Evolutionary conservation across 2,797 vertebrate genomes (phyloP).

Genomic region (Coilia nasus): DNA sequence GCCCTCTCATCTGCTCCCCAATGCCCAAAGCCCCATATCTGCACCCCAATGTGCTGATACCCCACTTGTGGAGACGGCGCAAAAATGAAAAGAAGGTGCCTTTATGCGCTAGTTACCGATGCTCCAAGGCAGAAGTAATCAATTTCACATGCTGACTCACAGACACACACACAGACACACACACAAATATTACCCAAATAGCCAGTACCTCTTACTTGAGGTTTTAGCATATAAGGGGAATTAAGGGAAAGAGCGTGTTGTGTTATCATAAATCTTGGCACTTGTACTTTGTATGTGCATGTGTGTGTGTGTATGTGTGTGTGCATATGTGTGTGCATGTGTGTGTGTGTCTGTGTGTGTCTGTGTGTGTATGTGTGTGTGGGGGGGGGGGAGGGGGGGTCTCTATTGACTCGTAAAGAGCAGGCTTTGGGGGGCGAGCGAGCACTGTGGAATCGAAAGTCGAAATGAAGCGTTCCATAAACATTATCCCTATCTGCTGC

Average conservation of each 20-base stretch:
- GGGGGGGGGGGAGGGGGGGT: no score
- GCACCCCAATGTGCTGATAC: constrained; percentile 9
- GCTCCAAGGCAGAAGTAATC: background rate
- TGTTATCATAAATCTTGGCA: background rate
- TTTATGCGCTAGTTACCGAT: constrained; percentile 20
- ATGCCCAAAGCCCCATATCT: no score
- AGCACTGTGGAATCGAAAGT: background rate
- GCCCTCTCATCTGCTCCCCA: no score
- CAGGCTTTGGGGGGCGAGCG: background rate
- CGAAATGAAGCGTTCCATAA: background rate
- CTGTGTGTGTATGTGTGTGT: no score
- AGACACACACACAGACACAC: no score
- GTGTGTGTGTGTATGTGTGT: background rate
- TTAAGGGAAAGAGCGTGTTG: background rate
- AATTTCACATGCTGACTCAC: background rate
- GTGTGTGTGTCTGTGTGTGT: no score
- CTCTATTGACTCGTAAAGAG: background rate
- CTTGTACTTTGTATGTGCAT: background rate
- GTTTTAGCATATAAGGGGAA: background rate
- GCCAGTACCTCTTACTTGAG: background rate
- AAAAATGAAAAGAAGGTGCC: constrained; percentile 1
- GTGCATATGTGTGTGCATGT: no score
- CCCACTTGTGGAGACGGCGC: constrained; percentile 2
- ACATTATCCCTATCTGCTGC: background rate
- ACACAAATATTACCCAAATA: no score